Base-by-base conservation (phyloP, 2,888 invertebrate genomes). In the Harmothoe impar region DNA sequence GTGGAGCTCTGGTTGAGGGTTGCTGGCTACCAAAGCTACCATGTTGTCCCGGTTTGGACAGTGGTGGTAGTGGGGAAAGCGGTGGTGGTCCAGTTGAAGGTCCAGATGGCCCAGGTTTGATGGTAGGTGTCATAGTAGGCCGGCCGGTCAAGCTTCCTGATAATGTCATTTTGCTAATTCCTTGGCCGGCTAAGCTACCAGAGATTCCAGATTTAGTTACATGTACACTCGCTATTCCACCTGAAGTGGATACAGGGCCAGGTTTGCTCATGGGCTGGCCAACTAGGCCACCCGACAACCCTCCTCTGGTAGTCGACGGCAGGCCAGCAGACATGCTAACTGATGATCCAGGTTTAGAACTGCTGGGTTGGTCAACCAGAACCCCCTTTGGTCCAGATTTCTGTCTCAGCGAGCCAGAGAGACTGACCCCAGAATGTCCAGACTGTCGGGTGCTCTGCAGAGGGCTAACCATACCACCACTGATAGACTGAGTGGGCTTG, bases 401-500 rank as follows among this genome's bases (percentile, higher is more conserved):
- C 15, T 23, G 29, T 72, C 72, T 72, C 72, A 25, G 15, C 0
- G 72, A 72, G 29, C 72, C 72, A 72, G 72, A 7, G 29, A 72
- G 72, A 29, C 72, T 72, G 31, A 43, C 43, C 43, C 72, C 72
- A 20, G 68, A 23, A 12, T 68, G 68, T 12, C 68, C 68, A 72
- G 72, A 62, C 43, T 43, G 62, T 72, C 25, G 20, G 72, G n/a
- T 72, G 25, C 72, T 72, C 62, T 62, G 62, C 25, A n/a, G 62
- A 5, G 72, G 72, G 29, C 72, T 25, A 29, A 29, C 72, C 15
- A 72, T n/a, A 15, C 72, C 72, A 62, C 62, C 62, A 43, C 43
- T 62, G 62, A 62, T 62, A n/a, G 72, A 20, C 35, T 29, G 43
- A 25, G 90, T 20, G 25, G 81, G 89, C 85, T 68, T 81, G 29